Evolutionary conservation across 2,888 invertebrate species (phyloP), one percentile per base, ranked within the genome.

Genomic region (Tromatobia lineatoria): DNA sequence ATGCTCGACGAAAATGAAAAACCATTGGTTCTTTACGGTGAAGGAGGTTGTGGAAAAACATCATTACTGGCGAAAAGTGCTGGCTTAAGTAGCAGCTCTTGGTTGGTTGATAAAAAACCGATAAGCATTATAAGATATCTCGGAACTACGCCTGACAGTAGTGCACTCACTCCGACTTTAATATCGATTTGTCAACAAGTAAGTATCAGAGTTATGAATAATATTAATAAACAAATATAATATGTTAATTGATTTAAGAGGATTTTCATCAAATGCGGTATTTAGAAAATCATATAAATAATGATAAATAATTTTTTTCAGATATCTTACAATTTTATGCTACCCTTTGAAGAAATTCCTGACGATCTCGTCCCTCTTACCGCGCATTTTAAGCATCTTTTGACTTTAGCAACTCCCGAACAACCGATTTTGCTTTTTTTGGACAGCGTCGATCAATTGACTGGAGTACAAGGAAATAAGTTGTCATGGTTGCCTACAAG

Each of bases 41-140:
- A 98, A 94, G 98, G 99, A 91, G 99, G 99, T 57, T 99, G 99
- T 92, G 99, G 99, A 0, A 99, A 99, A 94, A 99, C 99, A 0
- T 99, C 99, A 20, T 95, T 99, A 0, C 94, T 99, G 81, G 97
- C 99, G 0, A 99, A 99, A 94, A 97, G 98, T 83, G 98, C 99
- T 0, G 97, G 97, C 29, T 95, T 97, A 93, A 97, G 97, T 0
- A 95, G 96, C 10, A 95, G 95, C 50, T 95, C 95, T 67, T 98
- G 97, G 97, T 96, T 97, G 85, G 94, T 95, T 23, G 96, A 96
- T 0, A 96, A 96, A 0, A 96, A 96, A 73, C 98, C 99, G 0
- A 96, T 99, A 23, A 97, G 98, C 92, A 96, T 99, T 83, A 96
- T 99, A 80, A 95, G 99, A 85, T 99, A 99, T 93, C 95, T 99